Evolutionary conservation across 2,888 invertebrate genomes (phyloP).

Genomic region (Agrypnus murinus): DNA sequence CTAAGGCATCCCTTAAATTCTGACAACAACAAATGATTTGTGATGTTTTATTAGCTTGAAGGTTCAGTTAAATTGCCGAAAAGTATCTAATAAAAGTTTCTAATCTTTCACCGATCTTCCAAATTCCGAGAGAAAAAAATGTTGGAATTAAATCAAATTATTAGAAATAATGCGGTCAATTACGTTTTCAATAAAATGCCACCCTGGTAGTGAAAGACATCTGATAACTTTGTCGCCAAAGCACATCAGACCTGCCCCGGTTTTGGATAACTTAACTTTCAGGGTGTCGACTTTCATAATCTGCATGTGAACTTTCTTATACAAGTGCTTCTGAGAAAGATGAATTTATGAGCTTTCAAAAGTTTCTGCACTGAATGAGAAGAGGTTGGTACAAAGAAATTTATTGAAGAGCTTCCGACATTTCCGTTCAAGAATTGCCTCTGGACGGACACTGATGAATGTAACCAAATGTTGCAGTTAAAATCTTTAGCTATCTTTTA

Average conservation of each 20-base stretch:
- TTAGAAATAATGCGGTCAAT: conserved; percentile 24
- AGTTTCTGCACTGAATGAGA: conserved; percentile 31
- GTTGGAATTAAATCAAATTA: too few relatives aligned
- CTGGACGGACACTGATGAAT: conserved; percentile 30
- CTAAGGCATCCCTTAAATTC: conserved; percentile 28
- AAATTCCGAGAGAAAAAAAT: not conserved
- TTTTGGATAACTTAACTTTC: conserved; percentile 49
- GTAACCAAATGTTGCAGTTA: conserved; percentile 39
- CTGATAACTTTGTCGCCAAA: conserved; percentile 52
- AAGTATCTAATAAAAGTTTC: not conserved
- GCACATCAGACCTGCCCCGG: conserved; percentile 41
- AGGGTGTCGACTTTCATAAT: conserved; percentile 54
- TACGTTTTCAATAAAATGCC: conserved; percentile 44
- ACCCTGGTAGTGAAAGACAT: conserved; percentile 49
- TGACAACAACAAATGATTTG: conserved; percentile 19
- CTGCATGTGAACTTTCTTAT: conserved; percentile 51
- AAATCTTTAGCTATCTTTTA: not conserved
- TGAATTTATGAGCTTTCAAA: conserved; percentile 48
- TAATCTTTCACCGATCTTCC: not conserved
- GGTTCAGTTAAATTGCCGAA: not conserved
- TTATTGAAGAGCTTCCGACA: conserved; percentile 47
- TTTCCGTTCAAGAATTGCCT: conserved; percentile 39
- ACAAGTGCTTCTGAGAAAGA: conserved; percentile 52
- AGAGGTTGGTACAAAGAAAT: conserved; percentile 24
- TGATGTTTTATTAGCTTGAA: conserved; percentile 20